phyloP scores from a whole-genome alignment of 2,113 vertebrate species.

The Vulpes vulpes region DNA sequence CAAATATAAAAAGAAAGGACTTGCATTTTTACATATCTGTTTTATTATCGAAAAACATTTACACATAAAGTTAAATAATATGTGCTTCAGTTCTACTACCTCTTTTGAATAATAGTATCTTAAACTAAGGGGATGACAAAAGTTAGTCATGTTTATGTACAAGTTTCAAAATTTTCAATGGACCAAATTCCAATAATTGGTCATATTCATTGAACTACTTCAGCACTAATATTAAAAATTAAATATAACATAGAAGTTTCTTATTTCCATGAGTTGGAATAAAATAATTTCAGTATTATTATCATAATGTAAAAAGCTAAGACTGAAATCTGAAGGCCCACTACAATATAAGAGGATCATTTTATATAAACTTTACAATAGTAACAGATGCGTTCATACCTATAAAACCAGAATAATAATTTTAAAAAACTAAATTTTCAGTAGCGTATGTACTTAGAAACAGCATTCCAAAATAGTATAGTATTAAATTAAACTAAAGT shows the following conservation, averaged over 20 bases:
- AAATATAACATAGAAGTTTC: neutral
- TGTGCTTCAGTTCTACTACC: neutral
- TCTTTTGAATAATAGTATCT: neutral
- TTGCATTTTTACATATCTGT: neutral
- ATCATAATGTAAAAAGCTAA: neutral
- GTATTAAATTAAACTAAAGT: slow-evolving; percentile 65
- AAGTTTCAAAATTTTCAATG: neutral
- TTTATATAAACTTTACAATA: slow-evolving; percentile 19
- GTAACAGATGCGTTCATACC: neutral
- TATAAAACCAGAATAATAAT: slow-evolving; percentile 65
- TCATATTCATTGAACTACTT: neutral
- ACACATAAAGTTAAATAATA: neutral
- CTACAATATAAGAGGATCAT: slow-evolving; percentile 46
- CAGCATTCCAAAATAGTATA: slow-evolving; percentile 15
- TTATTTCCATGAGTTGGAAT: neutral
- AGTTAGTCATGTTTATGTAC: neutral
- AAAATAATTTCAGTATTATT: neutral
- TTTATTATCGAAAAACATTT: neutral
- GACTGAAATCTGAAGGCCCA: slow-evolving; percentile 8
- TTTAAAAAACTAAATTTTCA: slow-evolving; percentile 18
- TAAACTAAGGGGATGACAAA: neutral
- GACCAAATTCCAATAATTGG: neutral
- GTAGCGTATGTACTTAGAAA: slow-evolving; percentile 10
- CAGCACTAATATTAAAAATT: neutral
- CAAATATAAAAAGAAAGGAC: neutral